These are phyloP conservation scores for Perizoma affinitatum DNA, from an alignment of 2,888 invertebrate genomes.

Conservation along the genomic window DNA sequence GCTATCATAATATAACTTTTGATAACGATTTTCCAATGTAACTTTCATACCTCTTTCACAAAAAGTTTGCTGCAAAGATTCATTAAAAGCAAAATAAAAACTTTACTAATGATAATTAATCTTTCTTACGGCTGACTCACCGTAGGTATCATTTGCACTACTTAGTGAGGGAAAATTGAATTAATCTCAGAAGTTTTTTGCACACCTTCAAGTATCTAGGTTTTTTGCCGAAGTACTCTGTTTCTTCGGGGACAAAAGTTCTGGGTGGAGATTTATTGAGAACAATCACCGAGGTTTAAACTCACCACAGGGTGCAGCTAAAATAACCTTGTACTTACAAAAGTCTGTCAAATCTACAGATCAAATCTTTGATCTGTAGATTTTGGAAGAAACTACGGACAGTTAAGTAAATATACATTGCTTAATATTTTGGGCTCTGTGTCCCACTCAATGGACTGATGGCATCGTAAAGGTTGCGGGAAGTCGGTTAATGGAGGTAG, in stretches of 20 bases:
- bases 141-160: conserved; percentile 14
- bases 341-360: no score
- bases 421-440: no score
- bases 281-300: conserved; percentile 21
- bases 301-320: conserved; percentile 1
- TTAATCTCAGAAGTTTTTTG: conserved; percentile 29
- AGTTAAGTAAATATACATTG: no score
- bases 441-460: no score
- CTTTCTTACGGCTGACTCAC: conserved; percentile 10
- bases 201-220: conserved; percentile 25
- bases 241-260: conserved; percentile 24
- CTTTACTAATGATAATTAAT: conserved; percentile 15
- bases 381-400: no score
- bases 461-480: no score
- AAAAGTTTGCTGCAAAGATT: no score
- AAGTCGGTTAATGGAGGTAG: no score
- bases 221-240: conserved; percentile 22
- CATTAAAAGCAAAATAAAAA: conserved; percentile 11
- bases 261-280: conserved; percentile 24
- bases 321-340: not conserved
- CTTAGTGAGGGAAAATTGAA: conserved; percentile 31
- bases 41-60: conserved; percentile 4
- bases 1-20: no score
- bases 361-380: no score
- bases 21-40: no score